A percentile compares a stretch with the other conserved stretches of the same genome.
phyloP scores from a whole-genome alignment of 2,888 invertebrate species.

The Ochropleura leucogaster region DNA sequence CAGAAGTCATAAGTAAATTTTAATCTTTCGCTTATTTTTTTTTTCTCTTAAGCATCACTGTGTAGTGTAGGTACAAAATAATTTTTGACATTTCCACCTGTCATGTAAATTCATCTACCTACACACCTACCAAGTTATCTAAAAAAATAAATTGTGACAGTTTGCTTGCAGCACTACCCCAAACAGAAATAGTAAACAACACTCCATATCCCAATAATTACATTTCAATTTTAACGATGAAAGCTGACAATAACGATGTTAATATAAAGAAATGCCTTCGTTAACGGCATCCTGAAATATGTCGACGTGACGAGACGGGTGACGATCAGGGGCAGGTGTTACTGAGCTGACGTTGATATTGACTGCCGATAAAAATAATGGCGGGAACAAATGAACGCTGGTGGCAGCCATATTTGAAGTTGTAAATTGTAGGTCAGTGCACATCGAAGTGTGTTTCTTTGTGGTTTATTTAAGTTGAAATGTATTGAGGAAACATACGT shows the following conservation, averaged over 20 bases:
- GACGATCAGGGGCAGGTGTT: constrained; percentile 47
- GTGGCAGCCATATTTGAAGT: constrained; percentile 37
- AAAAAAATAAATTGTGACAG: background rate
- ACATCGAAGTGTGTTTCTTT: constrained; percentile 17
- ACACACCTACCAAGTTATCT: background rate
- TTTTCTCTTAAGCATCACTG: background rate
- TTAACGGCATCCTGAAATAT: constrained; percentile 49
- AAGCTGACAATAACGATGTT: constrained; percentile 47
- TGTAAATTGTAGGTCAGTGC: constrained; percentile 33
- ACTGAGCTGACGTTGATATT: constrained; percentile 50
- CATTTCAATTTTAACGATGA: constrained; percentile 39
- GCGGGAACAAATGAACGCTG: constrained; percentile 36
- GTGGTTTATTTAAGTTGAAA: background rate
- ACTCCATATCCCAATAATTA: constrained; percentile 26
- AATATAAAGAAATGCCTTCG: constrained; percentile 55
- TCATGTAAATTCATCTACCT: background rate
- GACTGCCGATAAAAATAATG: constrained; percentile 59
- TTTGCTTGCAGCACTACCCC: background rate
- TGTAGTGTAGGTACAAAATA: background rate
- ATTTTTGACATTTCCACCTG: background rate
- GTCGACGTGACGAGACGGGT: constrained; percentile 48
- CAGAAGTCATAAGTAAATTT: background rate
- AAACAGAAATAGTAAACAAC: constrained; percentile 4
- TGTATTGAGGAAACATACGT: background rate
- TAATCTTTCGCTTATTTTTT: background rate